Percentiles rank a stretch among this genome's conserved stretches.
Conservation (phyloP, 2,888 invertebrate species). For the Hedychridium roseum region DNA sequence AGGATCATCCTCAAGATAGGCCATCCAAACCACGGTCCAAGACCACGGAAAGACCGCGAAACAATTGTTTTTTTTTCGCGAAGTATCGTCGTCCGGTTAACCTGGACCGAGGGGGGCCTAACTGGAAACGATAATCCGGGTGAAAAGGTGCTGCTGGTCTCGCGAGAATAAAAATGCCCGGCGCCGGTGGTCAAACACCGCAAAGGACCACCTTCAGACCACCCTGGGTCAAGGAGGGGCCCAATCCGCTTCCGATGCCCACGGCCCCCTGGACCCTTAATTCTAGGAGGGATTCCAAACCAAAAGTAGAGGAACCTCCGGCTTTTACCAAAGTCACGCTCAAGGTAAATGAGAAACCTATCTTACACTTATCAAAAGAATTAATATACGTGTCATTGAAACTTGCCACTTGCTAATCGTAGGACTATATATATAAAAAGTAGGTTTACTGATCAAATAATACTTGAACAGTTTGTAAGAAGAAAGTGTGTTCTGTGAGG, state of each 20-base stretch:
- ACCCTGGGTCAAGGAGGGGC: slow-evolving; percentile 77
- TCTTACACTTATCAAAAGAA: too few relatives aligned
- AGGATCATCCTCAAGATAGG: slow-evolving; percentile 23
- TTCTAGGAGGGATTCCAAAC: slow-evolving; percentile 56
- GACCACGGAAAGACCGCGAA: background rate
- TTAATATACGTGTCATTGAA: too few relatives aligned
- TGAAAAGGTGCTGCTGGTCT: too few relatives aligned
- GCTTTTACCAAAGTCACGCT: slow-evolving; percentile 59
- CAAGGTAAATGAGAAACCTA: slow-evolving; percentile 54
- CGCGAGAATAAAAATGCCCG: slow-evolving; percentile 63
- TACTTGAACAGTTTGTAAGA: too few relatives aligned
- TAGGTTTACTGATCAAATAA: too few relatives aligned
- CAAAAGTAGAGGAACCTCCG: slow-evolving; percentile 55
- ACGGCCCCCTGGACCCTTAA: slow-evolving; percentile 73
- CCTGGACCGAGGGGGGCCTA: background rate
- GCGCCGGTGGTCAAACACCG: slow-evolving; percentile 67
- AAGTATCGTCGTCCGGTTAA: background rate
- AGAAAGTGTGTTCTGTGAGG: too few relatives aligned
- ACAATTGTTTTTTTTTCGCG: background rate
- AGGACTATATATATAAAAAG: too few relatives aligned
- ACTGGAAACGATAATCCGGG: slow-evolving; percentile 10
- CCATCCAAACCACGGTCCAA: background rate
- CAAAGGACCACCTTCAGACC: slow-evolving; percentile 77
- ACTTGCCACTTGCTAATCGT: too few relatives aligned
- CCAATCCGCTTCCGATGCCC: slow-evolving; percentile 68